Conservation (phyloP, 2,888 invertebrate species). For the Drosophila cognata region DNA sequence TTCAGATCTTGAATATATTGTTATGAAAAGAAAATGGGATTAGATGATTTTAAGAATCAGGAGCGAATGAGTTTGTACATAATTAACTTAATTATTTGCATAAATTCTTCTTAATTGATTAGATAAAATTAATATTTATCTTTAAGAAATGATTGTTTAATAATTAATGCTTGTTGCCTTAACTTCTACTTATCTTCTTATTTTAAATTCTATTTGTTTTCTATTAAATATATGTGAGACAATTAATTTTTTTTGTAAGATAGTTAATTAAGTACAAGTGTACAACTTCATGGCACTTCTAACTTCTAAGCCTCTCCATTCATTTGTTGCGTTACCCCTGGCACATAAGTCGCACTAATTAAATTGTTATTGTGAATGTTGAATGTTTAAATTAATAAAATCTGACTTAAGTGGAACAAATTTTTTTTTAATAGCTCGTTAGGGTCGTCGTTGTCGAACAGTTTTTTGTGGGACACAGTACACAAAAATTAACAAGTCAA, state of each 20-base stretch:
- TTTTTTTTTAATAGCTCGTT: neutral
- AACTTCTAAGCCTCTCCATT: neutral
- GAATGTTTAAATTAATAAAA: constrained; percentile 7
- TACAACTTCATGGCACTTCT: neutral
- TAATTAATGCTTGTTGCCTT: neutral
- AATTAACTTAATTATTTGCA: neutral
- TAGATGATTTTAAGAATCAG: neutral
- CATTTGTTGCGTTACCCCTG: neutral
- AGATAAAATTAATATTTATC: neutral
- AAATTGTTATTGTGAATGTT: constrained; percentile 22
- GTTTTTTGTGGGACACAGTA: neutral
- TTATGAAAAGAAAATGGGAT: too few relatives aligned
- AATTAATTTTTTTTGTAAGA: neutral
- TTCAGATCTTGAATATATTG: neutral
- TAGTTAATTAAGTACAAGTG: neutral
- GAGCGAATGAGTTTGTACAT: neutral
- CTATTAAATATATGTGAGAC: neutral
- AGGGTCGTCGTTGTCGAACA: neutral
- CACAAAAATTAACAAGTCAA: constrained; percentile 23
- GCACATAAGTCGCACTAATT: constrained; percentile 25
- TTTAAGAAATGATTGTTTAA: neutral
- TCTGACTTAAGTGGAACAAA: neutral
- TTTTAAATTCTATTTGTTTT: neutral
- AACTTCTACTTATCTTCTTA: neutral
- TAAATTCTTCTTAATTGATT: neutral